These are phyloP conservation scores for Laspeyria flexula DNA, from an alignment of 2,888 invertebrate genomes.

Conservation along the genomic window DNA sequence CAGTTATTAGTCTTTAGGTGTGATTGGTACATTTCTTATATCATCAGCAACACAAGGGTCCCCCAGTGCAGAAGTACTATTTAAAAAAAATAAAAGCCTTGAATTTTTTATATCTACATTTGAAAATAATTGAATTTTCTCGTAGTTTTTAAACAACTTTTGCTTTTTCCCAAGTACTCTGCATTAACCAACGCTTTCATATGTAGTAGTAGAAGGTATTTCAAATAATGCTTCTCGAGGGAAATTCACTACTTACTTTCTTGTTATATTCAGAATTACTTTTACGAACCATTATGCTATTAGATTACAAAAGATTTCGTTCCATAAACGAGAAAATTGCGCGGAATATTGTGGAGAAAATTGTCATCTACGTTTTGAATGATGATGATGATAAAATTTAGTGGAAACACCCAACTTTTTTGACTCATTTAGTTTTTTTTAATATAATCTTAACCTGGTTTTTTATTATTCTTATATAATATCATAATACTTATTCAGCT, in stretches of 20 bases:
- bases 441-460: too few species aligned
- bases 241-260: constrained; percentile 61
- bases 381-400: not conserved
- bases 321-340: not conserved
- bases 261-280: constrained; percentile 53
- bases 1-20: too few species aligned
- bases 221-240: constrained; percentile 66
- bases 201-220: constrained; percentile 34
- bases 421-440: too few species aligned
- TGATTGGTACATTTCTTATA: too few species aligned
- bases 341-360: not conserved
- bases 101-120: too few species aligned
- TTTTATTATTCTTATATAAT: too few species aligned
- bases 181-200: constrained; percentile 34
- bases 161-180: constrained; percentile 15
- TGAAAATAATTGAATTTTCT: not conserved
- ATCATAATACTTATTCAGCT: too few species aligned
- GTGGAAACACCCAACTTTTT: too few species aligned
- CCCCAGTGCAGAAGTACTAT: too few species aligned
- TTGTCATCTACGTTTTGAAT: not conserved
- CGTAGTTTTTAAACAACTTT: not conserved
- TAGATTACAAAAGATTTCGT: not conserved
- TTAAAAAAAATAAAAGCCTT: too few species aligned
- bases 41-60: too few species aligned
- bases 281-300: constrained; percentile 34